phyloP scores from a whole-genome alignment of 2,888 invertebrate species.

The Myopa tessellatipennis region DNA sequence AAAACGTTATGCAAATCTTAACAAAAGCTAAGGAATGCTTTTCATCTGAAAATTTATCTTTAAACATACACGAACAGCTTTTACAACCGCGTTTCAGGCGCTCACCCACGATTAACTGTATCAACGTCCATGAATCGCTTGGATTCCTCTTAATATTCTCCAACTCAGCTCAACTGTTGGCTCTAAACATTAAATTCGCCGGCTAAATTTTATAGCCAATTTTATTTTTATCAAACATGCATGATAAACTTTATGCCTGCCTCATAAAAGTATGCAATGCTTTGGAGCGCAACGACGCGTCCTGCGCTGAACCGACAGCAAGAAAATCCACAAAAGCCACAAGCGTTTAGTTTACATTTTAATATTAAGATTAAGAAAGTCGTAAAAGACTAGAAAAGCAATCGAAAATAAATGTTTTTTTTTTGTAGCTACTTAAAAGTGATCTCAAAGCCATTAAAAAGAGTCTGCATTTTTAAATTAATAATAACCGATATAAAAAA shows the following conservation, averaged over 20 bases:
- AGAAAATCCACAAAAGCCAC: background rate
- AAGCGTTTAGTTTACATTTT: conserved; percentile 25
- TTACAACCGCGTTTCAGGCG: background rate
- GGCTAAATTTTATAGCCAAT: conserved; percentile 40
- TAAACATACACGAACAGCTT: background rate
- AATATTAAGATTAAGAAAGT: conserved; percentile 59
- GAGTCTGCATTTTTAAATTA: no score
- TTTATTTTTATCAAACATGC: conserved; percentile 58
- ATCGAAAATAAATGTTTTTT: conserved; percentile 20
- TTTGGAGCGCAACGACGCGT: background rate
- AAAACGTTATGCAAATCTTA: no score
- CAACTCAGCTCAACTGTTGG: background rate
- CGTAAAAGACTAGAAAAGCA: conserved; percentile 48
- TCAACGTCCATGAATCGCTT: no score
- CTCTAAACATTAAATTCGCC: background rate
- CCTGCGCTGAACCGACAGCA: background rate
- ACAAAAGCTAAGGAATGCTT: no score
- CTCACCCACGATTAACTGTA: background rate
- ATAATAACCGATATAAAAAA: no score
- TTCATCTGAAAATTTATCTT: no score
- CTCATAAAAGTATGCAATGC: conserved; percentile 40
- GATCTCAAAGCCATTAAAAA: no score
- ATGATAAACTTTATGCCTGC: conserved; percentile 58
- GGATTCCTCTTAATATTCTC: no score
- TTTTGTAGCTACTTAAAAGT: no score